Evolutionary conservation across 2,888 invertebrate species (phyloP).

Genomic region (Corbicula japonica): DNA sequence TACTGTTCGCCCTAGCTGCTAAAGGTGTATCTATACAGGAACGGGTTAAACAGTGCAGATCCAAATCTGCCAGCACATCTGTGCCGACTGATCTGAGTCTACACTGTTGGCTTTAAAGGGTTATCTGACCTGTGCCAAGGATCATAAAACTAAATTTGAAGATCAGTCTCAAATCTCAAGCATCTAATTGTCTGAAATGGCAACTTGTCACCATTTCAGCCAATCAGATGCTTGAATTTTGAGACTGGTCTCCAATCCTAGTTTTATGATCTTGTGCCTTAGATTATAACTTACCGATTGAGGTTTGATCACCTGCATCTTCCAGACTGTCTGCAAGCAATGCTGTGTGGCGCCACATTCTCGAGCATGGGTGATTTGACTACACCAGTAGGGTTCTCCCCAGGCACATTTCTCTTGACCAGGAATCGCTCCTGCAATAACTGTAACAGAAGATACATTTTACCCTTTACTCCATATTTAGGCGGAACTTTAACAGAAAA

Average conservation of each 20-base stretch:
- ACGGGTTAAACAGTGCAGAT: too few relatives aligned
- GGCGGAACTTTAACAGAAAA: background rate
- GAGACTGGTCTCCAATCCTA: too few relatives aligned
- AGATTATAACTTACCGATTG: slow-evolving; percentile 56
- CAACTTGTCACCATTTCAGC: background rate
- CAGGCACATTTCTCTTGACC: slow-evolving; percentile 75
- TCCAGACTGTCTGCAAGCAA: slow-evolving; percentile 76
- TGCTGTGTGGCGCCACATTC: slow-evolving; percentile 77
- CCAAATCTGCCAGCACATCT: too few relatives aligned
- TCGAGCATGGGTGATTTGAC: slow-evolving; percentile 74
- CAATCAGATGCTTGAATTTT: background rate
- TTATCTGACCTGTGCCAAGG: too few relatives aligned
- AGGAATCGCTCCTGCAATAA: slow-evolving; percentile 14
- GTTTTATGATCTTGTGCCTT: background rate
- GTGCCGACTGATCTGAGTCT: too few relatives aligned
- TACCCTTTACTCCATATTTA: background rate
- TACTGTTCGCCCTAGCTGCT: too few relatives aligned
- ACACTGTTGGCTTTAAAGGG: too few relatives aligned
- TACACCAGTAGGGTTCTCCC: slow-evolving; percentile 84
- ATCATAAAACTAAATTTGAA: background rate
- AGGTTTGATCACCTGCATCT: slow-evolving; percentile 56
- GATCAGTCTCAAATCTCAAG: background rate
- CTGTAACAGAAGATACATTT: slow-evolving; percentile 4
- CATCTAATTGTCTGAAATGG: background rate
- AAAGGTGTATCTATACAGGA: too few relatives aligned